These are phyloP conservation scores for Solea senegalensis DNA, from an alignment of 2,113 vertebrate species.

Conservation along the genomic window DNA sequence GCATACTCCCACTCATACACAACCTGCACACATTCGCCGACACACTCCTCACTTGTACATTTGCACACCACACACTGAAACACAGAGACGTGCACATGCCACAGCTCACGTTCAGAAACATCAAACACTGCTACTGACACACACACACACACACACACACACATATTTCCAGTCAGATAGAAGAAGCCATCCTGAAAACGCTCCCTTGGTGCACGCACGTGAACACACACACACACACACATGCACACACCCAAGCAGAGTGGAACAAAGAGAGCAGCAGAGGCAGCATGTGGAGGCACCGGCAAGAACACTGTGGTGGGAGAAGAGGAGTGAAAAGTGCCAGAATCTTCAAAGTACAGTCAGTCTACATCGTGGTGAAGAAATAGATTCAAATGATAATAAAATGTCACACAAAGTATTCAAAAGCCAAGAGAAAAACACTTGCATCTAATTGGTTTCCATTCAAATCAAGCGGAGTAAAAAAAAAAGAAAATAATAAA, in stretches of 20 bases:
- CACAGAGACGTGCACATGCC: constrained; percentile 27
- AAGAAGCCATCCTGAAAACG: constrained; percentile 63
- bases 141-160: constrained; percentile 18
- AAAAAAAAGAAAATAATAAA: too few species aligned
- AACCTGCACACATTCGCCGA: constrained; percentile 43
- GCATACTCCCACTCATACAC: constrained; percentile 44
- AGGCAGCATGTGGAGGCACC: constrained; percentile 63
- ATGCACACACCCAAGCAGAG: constrained; percentile 58
- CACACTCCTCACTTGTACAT: constrained; percentile 36
- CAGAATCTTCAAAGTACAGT: constrained; percentile 30
- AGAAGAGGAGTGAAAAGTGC: constrained; percentile 37
- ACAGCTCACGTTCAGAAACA: constrained; percentile 44
- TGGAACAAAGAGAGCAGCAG: constrained; percentile 70
- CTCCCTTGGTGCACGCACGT: constrained; percentile 47
- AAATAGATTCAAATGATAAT: background rate
- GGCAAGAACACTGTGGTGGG: constrained; percentile 45
- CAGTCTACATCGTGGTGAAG: background rate
- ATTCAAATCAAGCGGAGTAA: background rate
- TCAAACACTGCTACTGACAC: constrained; percentile 57
- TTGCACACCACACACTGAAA: constrained; percentile 21
- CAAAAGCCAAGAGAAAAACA: background rate
- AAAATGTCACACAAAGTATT: background rate
- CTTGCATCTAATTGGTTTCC: background rate
- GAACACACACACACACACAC: constrained; percentile 4
- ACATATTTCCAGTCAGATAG: constrained; percentile 30